A percentile compares a stretch with the other conserved stretches of the same genome.
Conservation (phyloP, 2,113 vertebrate genomes). For the Malurus melanocephalus region DNA sequence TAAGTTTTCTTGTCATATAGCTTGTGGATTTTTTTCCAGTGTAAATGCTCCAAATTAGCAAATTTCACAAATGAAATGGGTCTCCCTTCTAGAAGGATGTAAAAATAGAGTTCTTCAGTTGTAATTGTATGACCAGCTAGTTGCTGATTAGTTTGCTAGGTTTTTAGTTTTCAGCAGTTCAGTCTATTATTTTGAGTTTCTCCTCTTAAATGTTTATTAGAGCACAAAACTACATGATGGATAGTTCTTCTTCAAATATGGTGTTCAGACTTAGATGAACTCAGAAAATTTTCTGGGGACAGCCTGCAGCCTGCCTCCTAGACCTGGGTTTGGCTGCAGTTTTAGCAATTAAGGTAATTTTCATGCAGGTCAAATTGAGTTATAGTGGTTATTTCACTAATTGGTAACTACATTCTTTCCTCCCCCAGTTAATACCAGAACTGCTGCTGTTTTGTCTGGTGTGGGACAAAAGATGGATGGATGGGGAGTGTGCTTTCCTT, state of each 20-base stretch:
- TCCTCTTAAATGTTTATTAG: background rate
- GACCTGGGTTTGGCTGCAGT: background rate
- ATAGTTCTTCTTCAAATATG: background rate
- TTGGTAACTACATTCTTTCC: background rate
- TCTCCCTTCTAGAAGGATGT: background rate
- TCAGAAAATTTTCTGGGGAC: background rate
- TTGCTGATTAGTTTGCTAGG: background rate
- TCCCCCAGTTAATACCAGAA: background rate
- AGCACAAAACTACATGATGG: background rate
- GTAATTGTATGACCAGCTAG: background rate
- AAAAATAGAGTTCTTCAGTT: background rate
- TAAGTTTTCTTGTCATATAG: background rate
- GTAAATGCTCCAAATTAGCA: background rate
- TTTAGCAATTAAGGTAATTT: background rate
- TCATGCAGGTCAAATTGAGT: background rate
- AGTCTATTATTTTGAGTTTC: background rate
- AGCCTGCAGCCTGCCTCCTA: background rate
- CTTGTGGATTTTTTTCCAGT: background rate
- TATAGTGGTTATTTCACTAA: background rate
- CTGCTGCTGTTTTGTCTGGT: background rate
- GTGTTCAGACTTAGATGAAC: background rate
- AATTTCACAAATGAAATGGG: background rate
- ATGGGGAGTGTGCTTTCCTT: background rate
- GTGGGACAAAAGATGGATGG: background rate
- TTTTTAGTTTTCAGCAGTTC: background rate